Evolutionary conservation across 2,113 vertebrate genomes (phyloP).

Genomic region (Capra hircus): DNA sequence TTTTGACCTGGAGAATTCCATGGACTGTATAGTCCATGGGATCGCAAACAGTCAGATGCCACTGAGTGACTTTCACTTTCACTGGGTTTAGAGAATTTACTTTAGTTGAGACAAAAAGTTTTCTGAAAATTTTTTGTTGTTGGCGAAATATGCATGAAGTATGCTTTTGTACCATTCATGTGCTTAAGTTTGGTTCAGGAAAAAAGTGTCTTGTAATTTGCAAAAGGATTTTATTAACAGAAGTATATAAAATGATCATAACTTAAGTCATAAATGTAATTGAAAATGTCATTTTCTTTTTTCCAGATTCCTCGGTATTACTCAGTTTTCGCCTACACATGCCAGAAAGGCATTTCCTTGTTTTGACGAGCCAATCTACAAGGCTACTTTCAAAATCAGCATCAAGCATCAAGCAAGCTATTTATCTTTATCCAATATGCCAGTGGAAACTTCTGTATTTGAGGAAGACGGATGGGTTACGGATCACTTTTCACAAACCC

Average conservation of each 20-base stretch:
- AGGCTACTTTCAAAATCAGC: slow-evolving; percentile 95
- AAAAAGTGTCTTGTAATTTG: neutral
- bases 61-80: neutral
- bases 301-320: slow-evolving; percentile 92
- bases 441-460: slow-evolving; percentile 86
- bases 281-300: slow-evolving; percentile 38
- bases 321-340: slow-evolving; percentile 96
- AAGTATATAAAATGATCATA: neutral
- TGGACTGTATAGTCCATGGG: neutral
- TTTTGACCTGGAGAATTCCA: neutral
- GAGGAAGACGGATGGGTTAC: slow-evolving; percentile 94
- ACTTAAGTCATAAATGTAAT: neutral
- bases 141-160: neutral
- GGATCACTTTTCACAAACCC: slow-evolving; percentile 92
- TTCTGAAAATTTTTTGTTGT: slow-evolving; percentile 24
- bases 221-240: neutral
- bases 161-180: slow-evolving; percentile 10
- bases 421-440: slow-evolving; percentile 97
- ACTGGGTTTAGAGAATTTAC: slow-evolving; percentile 39
- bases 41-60: fast-evolving
- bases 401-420: slow-evolving; percentile 93
- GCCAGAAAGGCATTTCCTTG: slow-evolving; percentile 98
- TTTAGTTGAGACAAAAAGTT: slow-evolving; percentile 31
- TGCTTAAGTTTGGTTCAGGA: neutral
- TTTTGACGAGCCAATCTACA: slow-evolving; percentile 98